Conservation (phyloP, 2,797 vertebrate species). For the Notolabrus celidotus region DNA sequence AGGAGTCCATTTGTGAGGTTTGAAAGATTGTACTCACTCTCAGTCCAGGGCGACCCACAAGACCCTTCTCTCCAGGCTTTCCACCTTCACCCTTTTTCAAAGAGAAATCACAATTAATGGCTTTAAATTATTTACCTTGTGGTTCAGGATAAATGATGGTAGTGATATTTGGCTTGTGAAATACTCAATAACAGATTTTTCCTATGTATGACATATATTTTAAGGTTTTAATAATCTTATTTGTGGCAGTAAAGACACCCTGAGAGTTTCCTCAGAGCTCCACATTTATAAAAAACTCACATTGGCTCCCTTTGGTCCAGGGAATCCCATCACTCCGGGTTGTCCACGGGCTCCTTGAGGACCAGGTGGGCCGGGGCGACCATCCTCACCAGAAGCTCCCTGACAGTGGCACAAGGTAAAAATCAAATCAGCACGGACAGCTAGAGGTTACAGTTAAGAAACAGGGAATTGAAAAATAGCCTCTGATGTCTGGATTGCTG, state of each 20-base stretch:
- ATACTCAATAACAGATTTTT: background rate
- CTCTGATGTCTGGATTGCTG: too few species aligned
- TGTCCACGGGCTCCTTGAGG: conserved; percentile 95
- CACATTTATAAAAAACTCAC: conserved; percentile 72
- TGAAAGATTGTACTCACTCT: conserved; percentile 86
- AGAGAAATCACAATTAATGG: conserved; percentile 30
- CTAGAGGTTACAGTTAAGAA: background rate
- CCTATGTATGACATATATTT: background rate
- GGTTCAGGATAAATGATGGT: background rate
- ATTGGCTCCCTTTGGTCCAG: conserved; percentile 96
- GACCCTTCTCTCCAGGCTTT: conserved; percentile 95
- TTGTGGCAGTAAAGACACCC: background rate
- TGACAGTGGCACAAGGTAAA: conserved; percentile 66
- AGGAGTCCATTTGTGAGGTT: conserved; percentile 2
- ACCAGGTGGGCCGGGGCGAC: conserved; percentile 95
- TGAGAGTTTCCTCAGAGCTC: background rate
- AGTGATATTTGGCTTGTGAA: background rate
- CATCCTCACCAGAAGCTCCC: conserved; percentile 95
- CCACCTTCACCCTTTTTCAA: conserved; percentile 92
- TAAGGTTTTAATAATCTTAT: background rate
- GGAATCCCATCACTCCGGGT: conserved; percentile 99
- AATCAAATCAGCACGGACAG: background rate
- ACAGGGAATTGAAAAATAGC: background rate
- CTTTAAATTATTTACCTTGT: background rate
- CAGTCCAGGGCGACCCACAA: conserved; percentile 91